phyloP scores from a whole-genome alignment of 2,888 invertebrate species.

The Julus scanicus region DNA sequence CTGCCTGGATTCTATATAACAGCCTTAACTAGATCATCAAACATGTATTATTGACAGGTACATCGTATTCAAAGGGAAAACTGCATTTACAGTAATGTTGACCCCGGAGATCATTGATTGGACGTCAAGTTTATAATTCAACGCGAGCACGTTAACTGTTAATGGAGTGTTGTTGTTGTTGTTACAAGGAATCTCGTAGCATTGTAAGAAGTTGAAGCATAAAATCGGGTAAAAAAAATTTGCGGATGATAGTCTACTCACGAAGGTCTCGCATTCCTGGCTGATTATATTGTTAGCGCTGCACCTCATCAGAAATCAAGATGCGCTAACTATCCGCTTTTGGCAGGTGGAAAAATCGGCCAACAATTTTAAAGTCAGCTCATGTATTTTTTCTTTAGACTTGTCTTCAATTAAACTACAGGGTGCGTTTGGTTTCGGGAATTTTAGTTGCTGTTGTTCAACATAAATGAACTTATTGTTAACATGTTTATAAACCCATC shows the following conservation, averaged over 20 bases:
- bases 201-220: neutral
- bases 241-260: neutral
- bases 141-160: neutral
- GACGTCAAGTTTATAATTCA: neutral
- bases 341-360: neutral
- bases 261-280: neutral
- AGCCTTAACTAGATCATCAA: neutral
- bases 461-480: no score
- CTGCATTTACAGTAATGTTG: neutral
- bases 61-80: neutral
- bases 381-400: neutral
- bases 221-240: neutral
- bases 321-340: neutral
- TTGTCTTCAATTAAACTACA: neutral
- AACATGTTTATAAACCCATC: no score
- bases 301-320: neutral
- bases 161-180: neutral
- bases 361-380: neutral
- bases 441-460: no score
- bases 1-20: neutral
- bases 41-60: neutral
- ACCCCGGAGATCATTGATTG: neutral
- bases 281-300: slow-evolving; percentile 25
- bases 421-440: neutral
- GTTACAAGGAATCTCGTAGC: neutral